Evolutionary conservation across 2,113 vertebrate species (phyloP).

Genomic region (Phaethornis superciliosus): DNA sequence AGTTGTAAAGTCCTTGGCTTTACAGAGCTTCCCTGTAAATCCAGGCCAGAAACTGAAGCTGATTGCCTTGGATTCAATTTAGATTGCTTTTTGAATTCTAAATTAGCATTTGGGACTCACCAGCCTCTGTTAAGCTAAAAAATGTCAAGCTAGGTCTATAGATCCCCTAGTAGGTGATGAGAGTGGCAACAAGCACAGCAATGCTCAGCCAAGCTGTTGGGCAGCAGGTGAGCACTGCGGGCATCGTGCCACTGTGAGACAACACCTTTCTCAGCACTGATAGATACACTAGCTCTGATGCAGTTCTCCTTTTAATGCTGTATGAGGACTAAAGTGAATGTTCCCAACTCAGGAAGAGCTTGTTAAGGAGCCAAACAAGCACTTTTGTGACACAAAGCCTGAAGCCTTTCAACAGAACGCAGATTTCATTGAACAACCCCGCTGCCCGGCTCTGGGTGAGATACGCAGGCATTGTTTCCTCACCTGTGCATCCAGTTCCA

Average conservation of each 20-base stretch:
- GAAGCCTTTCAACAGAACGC: background rate
- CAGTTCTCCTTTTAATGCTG: background rate
- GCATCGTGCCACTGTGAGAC: background rate
- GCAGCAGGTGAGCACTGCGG: background rate
- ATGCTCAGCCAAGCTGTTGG: rapidly evolving
- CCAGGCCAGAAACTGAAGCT: background rate
- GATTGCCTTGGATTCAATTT: background rate
- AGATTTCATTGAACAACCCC: background rate
- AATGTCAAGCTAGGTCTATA: background rate
- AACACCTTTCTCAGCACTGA: background rate
- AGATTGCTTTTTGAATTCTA: slow-evolving; percentile 4
- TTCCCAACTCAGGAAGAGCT: background rate
- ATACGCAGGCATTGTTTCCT: background rate
- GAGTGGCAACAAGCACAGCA: background rate
- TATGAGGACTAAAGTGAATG: background rate
- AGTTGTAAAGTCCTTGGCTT: background rate
- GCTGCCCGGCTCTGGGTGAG: background rate
- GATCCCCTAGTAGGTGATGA: background rate
- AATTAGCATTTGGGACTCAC: background rate
- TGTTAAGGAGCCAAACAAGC: background rate
- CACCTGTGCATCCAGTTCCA: slow-evolving; percentile 98
- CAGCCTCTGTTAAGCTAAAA: background rate
- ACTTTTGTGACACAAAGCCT: background rate
- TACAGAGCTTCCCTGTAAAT: background rate
- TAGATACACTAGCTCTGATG: background rate